Percentiles rank a stretch among this genome's conserved stretches.
These are phyloP conservation scores for Scaptomyza reducta DNA, from an alignment of 2,888 invertebrate species.

Conservation along the genomic window DNA sequence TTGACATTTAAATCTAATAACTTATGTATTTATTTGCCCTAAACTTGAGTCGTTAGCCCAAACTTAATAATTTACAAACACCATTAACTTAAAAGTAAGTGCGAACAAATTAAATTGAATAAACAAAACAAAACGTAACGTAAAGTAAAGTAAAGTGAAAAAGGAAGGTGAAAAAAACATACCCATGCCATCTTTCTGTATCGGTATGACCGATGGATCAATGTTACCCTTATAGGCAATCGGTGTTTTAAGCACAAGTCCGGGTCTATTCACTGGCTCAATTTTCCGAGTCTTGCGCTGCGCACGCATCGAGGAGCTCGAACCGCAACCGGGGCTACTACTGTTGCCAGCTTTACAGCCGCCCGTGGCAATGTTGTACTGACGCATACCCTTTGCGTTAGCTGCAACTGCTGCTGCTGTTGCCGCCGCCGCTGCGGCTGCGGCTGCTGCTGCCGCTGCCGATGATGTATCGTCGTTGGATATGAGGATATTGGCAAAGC, in stretches of 20 bases:
- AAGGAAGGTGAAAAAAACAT: slow-evolving; percentile 83
- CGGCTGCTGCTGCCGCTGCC: slow-evolving; percentile 8
- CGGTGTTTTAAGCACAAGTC: slow-evolving; percentile 90
- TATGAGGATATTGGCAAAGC: slow-evolving; percentile 60
- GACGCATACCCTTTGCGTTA: slow-evolving; percentile 30
- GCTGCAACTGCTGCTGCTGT: slow-evolving; percentile 14
- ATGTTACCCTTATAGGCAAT: slow-evolving; percentile 92
- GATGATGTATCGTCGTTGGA: slow-evolving; percentile 38
- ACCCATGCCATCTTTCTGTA: slow-evolving; percentile 96
- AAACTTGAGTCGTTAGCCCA: not conserved
- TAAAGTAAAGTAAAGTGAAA: slow-evolving; percentile 29
- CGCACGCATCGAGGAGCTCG: slow-evolving; percentile 58
- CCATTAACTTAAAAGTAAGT: slow-evolving; percentile 11
- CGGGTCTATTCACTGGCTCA: slow-evolving; percentile 90
- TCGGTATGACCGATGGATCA: slow-evolving; percentile 93
- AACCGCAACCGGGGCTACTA: slow-evolving; percentile 22
- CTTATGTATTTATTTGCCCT: no score
- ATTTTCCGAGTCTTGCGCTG: slow-evolving; percentile 86
- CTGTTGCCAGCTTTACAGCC: slow-evolving; percentile 43
- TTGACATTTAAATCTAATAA: not conserved
- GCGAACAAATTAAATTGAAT: slow-evolving; percentile 5
- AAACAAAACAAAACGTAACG: slow-evolving; percentile 15
- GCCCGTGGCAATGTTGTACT: slow-evolving; percentile 51
- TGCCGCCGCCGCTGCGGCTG: slow-evolving; percentile 7
- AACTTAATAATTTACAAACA: slow-evolving; percentile 2